Base-by-base conservation (phyloP, 2,797 vertebrate genomes). In the Myiotriccus ornatus region DNA sequence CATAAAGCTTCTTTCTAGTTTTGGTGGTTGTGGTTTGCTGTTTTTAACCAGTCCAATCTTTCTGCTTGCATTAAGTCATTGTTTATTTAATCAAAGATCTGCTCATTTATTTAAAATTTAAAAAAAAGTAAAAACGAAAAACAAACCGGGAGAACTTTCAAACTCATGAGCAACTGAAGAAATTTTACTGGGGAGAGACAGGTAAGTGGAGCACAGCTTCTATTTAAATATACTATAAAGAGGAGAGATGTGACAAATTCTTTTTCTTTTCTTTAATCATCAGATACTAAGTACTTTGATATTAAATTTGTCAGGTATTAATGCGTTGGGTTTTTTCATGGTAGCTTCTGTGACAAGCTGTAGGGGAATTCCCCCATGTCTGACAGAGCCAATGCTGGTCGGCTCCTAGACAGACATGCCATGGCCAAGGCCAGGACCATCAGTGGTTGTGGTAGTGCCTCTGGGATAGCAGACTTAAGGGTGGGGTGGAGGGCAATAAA, bases 1-100 rank as follows among this genome's bases (percentile, higher is more conserved):
- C 67, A 57, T 75, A 94, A 95, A 86, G 11, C 16, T 71, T 60
- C 12, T 20, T 55, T 65, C 22, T 32, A 82, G 94, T 96, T 93
- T 56, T 30, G 28, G 35, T 25, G 4, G 10, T 47, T 73, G 11
- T 67, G 68, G 93, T 88, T 93, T 87, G 68, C 35, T 84, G 57
- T 71, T 88, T 90, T 46, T 83, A 85, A 88, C 63, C 15, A 76
- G 34, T 21, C 32, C n/a, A 25, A 46, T 88, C 57, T 91, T 94
- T 89, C 46, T 69, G 44, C 46, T 68, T 78, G 24, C 14, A 12
- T 56, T 83, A 87, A 92, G 62, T 50, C 39, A 23, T 63, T 50
- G 30, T 32, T 92, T 69, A 68, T 87, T 96, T 95, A 87, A 89
- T 84, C 50, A 92, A 81, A 92, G 68, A 77, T 75, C 18, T 69